Percentiles rank a stretch among this genome's conserved stretches.
Evolutionary conservation across 2,888 invertebrate genomes (phyloP).

Genomic region (Acanthococcus lagerstroemiae): DNA sequence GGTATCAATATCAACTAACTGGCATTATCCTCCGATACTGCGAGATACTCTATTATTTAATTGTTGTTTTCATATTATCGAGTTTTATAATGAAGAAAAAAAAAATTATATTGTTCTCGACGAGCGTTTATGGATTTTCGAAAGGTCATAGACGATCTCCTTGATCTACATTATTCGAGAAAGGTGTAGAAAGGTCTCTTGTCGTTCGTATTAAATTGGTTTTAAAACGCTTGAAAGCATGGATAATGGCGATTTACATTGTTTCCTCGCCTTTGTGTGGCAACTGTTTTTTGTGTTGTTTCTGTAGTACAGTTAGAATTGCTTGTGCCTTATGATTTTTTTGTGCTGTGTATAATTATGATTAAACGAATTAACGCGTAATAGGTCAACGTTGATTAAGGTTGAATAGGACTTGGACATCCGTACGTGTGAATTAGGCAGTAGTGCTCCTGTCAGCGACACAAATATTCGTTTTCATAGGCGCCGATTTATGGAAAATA

Average conservation of each 20-base stretch:
- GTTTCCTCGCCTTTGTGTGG: conserved; percentile 3
- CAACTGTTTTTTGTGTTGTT: not conserved
- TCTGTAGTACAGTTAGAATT: not conserved
- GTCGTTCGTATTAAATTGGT: conserved; percentile 1
- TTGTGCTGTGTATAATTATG: not conserved
- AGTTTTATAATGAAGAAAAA: too few relatives aligned
- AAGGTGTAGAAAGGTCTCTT: conserved; percentile 21
- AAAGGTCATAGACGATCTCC: conserved; percentile 27
- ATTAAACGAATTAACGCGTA: not conserved
- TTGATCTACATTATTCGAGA: conserved; percentile 22
- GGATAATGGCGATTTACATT: conserved; percentile 9
- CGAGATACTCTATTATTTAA: too few relatives aligned
- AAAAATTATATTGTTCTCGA: too few relatives aligned
- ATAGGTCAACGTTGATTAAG: not conserved
- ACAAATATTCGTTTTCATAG: too few relatives aligned
- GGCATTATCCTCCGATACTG: too few relatives aligned
- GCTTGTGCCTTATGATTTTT: not conserved
- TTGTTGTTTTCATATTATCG: too few relatives aligned
- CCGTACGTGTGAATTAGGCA: too few relatives aligned
- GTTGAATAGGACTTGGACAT: too few relatives aligned
- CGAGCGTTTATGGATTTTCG: not conserved
- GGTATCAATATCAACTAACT: too few relatives aligned
- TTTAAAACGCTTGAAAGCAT: conserved; percentile 12
- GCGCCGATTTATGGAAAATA: too few relatives aligned
- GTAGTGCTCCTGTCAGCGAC: too few relatives aligned